Percentiles rank a stretch among this genome's conserved stretches.
Conservation (phyloP, 2,113 vertebrate genomes). For the Trinectes maculatus region DNA sequence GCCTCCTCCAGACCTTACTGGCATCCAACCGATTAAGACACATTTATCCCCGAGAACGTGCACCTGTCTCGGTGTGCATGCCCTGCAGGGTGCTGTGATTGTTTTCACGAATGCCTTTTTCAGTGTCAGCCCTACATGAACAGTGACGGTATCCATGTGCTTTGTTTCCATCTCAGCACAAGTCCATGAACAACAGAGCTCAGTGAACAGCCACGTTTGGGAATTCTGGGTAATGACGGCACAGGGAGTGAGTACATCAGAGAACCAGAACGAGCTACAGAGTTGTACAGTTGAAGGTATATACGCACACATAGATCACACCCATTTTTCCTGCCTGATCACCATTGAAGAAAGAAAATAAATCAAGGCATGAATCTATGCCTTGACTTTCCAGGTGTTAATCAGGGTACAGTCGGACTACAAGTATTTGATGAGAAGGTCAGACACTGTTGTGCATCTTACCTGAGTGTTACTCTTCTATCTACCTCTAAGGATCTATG, state of each 20-base stretch:
- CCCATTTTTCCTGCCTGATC: slow-evolving; percentile 12
- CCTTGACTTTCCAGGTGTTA: neutral
- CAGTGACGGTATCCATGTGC: slow-evolving; percentile 17
- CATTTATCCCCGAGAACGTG: slow-evolving; percentile 26
- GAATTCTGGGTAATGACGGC: slow-evolving; percentile 50
- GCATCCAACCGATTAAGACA: slow-evolving; percentile 23
- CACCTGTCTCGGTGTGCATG: slow-evolving; percentile 16
- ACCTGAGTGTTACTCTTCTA: slow-evolving; percentile 43
- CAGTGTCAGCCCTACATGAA: slow-evolving; percentile 17
- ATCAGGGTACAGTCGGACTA: slow-evolving; percentile 17
- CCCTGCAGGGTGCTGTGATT: slow-evolving; percentile 37
- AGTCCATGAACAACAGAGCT: slow-evolving; percentile 60
- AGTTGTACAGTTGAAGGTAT: slow-evolving; percentile 53
- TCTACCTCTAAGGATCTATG: slow-evolving; percentile 4
- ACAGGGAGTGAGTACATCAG: slow-evolving; percentile 60
- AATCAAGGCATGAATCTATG: slow-evolving; percentile 10
- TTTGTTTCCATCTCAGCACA: slow-evolving; percentile 38
- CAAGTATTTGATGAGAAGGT: slow-evolving; percentile 19
- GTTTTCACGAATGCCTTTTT: slow-evolving; percentile 39
- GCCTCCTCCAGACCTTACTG: slow-evolving; percentile 24
- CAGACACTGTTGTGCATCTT: slow-evolving; percentile 38
- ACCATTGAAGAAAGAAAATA: slow-evolving; percentile 15
- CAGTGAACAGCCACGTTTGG: slow-evolving; percentile 53
- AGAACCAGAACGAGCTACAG: slow-evolving; percentile 47
- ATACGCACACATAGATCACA: slow-evolving; percentile 35